Evolutionary conservation across 2,113 vertebrate genomes (phyloP).

Genomic region (Nyctibius bracteatus): DNA sequence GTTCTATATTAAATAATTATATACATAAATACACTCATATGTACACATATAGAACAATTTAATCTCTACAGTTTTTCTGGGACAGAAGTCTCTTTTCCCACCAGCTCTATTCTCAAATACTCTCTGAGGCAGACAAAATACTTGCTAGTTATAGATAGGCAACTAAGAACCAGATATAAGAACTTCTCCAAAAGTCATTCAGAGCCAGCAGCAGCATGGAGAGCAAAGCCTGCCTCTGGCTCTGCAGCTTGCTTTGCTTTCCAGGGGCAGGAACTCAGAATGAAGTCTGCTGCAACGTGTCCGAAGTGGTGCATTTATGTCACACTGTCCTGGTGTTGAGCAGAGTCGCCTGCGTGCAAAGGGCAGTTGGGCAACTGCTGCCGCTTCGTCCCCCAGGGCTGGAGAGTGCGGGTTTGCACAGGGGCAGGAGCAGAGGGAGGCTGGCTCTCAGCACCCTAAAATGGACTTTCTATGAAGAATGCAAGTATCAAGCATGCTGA

Average conservation of each 20-base stretch:
- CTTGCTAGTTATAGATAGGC: not conserved
- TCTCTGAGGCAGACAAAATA: not conserved
- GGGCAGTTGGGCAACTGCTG: accelerated
- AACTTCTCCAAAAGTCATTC: not conserved
- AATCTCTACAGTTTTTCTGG: not conserved
- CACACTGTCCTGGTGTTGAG: not conserved
- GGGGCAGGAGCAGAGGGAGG: not conserved
- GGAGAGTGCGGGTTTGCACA: accelerated
- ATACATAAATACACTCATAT: not conserved
- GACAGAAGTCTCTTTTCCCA: not conserved
- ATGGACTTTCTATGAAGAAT: not conserved
- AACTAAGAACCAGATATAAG: not conserved
- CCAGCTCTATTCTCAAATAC: not conserved
- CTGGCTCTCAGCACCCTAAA: not conserved
- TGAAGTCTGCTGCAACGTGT: not conserved
- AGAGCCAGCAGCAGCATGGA: not conserved
- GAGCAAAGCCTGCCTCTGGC: not conserved
- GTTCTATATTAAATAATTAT: not conserved
- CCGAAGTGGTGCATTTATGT: not conserved
- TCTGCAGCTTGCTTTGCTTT: not conserved
- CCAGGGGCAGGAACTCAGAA: not conserved
- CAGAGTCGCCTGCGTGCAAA: not conserved
- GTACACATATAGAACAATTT: not conserved
- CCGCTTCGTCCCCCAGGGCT: accelerated
- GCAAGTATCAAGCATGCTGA: not conserved